These are phyloP conservation scores for Heliconius sara DNA, from an alignment of 2,888 invertebrate species.

Conservation along the genomic window DNA sequence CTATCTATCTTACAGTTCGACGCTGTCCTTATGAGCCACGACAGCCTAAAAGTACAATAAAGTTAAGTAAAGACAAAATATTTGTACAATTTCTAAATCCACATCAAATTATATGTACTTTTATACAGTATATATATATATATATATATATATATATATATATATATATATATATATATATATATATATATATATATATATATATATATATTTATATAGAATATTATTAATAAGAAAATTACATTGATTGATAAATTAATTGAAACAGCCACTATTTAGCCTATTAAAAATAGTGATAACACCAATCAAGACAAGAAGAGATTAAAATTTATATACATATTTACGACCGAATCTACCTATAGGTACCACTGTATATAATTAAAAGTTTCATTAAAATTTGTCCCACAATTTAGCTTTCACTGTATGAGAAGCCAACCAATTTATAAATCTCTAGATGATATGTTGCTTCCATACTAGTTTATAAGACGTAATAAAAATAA, in stretches of 20 bases:
- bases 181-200: too few relatives aligned
- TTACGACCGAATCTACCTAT: conserved; percentile 7
- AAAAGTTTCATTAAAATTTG: conserved; percentile 18
- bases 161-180: neutral
- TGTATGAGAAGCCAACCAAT: conserved; percentile 1
- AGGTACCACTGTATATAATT: conserved; percentile 6
- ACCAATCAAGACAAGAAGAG: neutral
- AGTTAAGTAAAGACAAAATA: too few relatives aligned
- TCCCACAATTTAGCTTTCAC: conserved; percentile 25
- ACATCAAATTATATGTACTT: too few relatives aligned
- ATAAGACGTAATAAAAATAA: conserved; percentile 21
- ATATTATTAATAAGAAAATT: neutral
- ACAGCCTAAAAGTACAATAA: too few relatives aligned
- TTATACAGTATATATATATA: neutral
- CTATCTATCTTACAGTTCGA: too few relatives aligned
- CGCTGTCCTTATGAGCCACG: too few relatives aligned
- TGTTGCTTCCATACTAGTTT: conserved; percentile 21
- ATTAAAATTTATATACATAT: neutral
- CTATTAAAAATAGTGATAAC: conserved; percentile 8
- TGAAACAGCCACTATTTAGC: neutral
- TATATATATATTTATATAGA: neutral
- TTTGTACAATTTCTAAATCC: too few relatives aligned
- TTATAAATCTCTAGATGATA: conserved; percentile 18
- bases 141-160: too few relatives aligned
- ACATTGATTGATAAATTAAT: neutral